phyloP scores from a whole-genome alignment of 2,888 invertebrate genomes.

The Drosophila dives region DNA sequence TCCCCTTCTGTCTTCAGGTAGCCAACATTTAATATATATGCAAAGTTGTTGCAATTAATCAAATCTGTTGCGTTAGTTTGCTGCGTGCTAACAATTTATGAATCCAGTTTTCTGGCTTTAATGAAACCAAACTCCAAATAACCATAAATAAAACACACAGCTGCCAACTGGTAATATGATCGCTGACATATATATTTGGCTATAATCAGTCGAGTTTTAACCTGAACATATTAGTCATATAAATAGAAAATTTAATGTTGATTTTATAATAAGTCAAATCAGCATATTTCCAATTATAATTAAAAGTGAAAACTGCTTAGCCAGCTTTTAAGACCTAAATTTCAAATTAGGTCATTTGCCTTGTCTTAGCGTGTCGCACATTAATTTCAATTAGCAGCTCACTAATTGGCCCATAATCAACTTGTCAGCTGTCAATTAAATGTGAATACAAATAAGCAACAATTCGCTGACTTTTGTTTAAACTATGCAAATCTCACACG shows the following conservation, averaged over 20 bases:
- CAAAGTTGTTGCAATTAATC: constrained; percentile 68
- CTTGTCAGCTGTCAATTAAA: constrained; percentile 72
- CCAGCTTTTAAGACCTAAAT: neutral
- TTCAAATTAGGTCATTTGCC: neutral
- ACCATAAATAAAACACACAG: constrained; percentile 13
- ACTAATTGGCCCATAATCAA: constrained; percentile 65
- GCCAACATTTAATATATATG: constrained; percentile 55
- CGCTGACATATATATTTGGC: constrained; percentile 31
- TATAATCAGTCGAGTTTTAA: constrained; percentile 23
- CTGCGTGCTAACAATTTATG: constrained; percentile 29
- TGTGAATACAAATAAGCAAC: constrained; percentile 28
- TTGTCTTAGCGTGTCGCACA: constrained; percentile 24
- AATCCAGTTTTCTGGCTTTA: constrained; percentile 24
- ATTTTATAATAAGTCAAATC: neutral
- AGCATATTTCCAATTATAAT: neutral
- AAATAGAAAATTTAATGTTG: neutral
- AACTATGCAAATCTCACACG: constrained; percentile 46
- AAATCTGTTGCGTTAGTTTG: constrained; percentile 48
- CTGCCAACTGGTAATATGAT: constrained; percentile 24
- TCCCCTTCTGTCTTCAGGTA: constrained; percentile 7
- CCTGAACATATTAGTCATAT: neutral
- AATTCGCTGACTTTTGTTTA: constrained; percentile 11
- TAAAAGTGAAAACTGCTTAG: neutral
- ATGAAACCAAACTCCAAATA: constrained; percentile 7
- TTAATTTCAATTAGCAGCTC: constrained; percentile 61